A percentile compares a stretch with the other conserved stretches of the same genome.
Evolutionary conservation across 2,113 vertebrate genomes (phyloP).

Genomic region (Pristiophorus japonicus): DNA sequence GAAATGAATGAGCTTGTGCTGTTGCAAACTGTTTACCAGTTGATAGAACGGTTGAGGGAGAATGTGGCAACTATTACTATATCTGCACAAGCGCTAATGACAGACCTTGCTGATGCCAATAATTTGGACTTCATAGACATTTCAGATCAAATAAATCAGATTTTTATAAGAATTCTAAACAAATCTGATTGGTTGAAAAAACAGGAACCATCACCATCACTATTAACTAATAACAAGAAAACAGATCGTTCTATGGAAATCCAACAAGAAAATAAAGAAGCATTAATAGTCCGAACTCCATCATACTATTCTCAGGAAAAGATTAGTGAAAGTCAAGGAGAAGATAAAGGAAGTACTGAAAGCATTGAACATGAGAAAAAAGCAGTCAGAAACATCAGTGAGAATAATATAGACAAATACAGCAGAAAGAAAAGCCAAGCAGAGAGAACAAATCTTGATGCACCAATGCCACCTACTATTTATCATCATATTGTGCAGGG

Average conservation of each 20-base stretch:
- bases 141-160: background rate
- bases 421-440: background rate
- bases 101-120: background rate
- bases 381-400: background rate
- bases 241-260: too few species aligned
- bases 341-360: background rate
- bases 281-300: too few species aligned
- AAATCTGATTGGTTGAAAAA: background rate
- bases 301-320: background rate
- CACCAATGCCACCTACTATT: background rate
- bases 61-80: background rate
- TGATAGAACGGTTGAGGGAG: background rate
- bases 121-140: background rate
- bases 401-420: too few species aligned
- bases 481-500: background rate
- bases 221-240: background rate
- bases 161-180: background rate
- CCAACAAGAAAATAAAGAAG: background rate
- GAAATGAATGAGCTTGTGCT: constrained; percentile 27
- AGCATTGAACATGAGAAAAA: background rate
- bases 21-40: background rate
- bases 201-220: background rate
- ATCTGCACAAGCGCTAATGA: background rate
- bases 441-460: background rate
- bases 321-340: background rate